phyloP scores from a whole-genome alignment of 2,888 invertebrate genomes.

The Nomada fabriciana region DNA sequence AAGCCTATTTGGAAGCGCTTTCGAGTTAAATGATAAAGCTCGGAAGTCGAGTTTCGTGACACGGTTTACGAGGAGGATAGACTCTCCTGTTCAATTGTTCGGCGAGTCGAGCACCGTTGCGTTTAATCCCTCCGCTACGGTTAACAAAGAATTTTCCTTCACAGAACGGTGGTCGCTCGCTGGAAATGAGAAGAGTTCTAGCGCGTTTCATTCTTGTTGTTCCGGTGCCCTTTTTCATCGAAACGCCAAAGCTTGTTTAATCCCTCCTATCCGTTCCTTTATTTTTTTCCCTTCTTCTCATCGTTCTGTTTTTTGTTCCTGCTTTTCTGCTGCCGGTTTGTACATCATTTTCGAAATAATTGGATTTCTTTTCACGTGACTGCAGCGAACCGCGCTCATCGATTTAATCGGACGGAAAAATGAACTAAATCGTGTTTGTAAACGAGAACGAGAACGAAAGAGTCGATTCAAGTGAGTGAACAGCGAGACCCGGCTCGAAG shows the following conservation, averaged over 20 bases:
- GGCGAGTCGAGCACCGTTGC: slow-evolving; percentile 46
- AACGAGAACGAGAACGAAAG: not conserved
- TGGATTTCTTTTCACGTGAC: slow-evolving; percentile 48
- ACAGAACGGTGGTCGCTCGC: slow-evolving; percentile 33
- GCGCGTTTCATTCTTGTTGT: slow-evolving; percentile 54
- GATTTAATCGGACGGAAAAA: slow-evolving; percentile 43
- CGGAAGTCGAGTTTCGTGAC: slow-evolving; percentile 59
- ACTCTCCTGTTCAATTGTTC: slow-evolving; percentile 49
- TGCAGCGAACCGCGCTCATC: slow-evolving; percentile 18
- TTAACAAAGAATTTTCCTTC: slow-evolving; percentile 58
- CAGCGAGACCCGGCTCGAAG: not conserved
- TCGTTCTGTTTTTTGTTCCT: not conserved
- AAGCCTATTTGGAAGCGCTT: slow-evolving; percentile 43
- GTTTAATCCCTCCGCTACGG: slow-evolving; percentile 57
- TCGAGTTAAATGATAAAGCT: slow-evolving; percentile 58
- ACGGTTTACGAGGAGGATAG: slow-evolving; percentile 40
- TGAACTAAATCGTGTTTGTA: slow-evolving; percentile 39
- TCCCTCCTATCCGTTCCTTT: not conserved
- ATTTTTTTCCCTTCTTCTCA: not conserved
- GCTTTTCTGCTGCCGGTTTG: slow-evolving; percentile 7
- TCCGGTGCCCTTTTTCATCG: slow-evolving; percentile 32
- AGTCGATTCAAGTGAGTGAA: not conserved
- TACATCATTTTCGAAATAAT: slow-evolving; percentile 56
- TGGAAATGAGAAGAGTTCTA: slow-evolving; percentile 54
- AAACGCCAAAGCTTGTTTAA: slow-evolving; percentile 44